phyloP scores from a whole-genome alignment of 1,140 invertebrate genomes.

The Bombyx mori region ASM3026992v2 NC_085111.1:5854501-5855000 shows the following conservation, averaged over 20 bases:
- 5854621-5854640: constrained; percentile 18
- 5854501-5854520: too few species aligned
- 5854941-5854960: too few species aligned
- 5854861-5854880: constrained; percentile 53
- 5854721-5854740: constrained; percentile 60
- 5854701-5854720: constrained; percentile 51
- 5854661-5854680: constrained; percentile 53
- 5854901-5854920: background rate
- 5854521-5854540: constrained; percentile 24
- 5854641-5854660: constrained; percentile 26
- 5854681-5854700: constrained; percentile 63
- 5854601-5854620: background rate
- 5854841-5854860: constrained; percentile 51
- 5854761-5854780: constrained; percentile 60
- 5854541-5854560: constrained; percentile 19
- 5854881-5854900: constrained; percentile 31
- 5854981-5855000: background rate
- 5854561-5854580: constrained; percentile 23
- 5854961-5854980: background rate
- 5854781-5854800: constrained; percentile 58
- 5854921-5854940: background rate
- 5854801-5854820: constrained; percentile 65
- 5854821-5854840: constrained; percentile 68
- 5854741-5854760: constrained; percentile 38
- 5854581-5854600: background rate